Conservation (phyloP, 2,797 vertebrate genomes). For the Rhodeus uyekii region DNA sequence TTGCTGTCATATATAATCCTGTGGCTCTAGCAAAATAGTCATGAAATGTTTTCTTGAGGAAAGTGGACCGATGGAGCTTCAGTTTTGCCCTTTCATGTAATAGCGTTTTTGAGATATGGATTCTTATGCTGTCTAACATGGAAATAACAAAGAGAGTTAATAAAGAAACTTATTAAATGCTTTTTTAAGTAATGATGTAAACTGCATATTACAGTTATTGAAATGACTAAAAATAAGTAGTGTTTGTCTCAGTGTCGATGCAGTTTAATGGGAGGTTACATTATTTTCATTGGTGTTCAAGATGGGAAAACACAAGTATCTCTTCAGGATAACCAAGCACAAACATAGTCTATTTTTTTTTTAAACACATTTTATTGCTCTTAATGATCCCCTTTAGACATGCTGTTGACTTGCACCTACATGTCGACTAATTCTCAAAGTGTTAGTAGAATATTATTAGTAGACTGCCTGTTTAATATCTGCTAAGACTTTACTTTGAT, state of each 20-base stretch:
- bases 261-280: conserved; percentile 51
- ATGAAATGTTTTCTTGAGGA: conserved; percentile 17
- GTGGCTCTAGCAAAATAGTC: not conserved
- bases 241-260: conserved; percentile 52
- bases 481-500: too few species aligned
- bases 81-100: conserved; percentile 16
- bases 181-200: conserved; percentile 53
- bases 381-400: too few species aligned
- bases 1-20: conserved; percentile 20
- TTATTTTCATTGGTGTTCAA: conserved; percentile 53
- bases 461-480: too few species aligned
- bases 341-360: too few species aligned
- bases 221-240: conserved; percentile 56
- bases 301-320: conserved; percentile 58
- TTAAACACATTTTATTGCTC: too few species aligned
- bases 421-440: too few species aligned
- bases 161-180: conserved; percentile 54
- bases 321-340: conserved; percentile 39
- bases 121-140: not conserved
- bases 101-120: not conserved
- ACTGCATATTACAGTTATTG: conserved; percentile 52
- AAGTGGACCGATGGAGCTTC: conserved; percentile 2
- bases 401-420: too few species aligned
- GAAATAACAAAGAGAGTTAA: conserved; percentile 17
- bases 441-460: too few species aligned